These are phyloP conservation scores for Acanthurus tractus DNA, from an alignment of 2,797 vertebrate genomes.

Conservation along the genomic window DNA sequence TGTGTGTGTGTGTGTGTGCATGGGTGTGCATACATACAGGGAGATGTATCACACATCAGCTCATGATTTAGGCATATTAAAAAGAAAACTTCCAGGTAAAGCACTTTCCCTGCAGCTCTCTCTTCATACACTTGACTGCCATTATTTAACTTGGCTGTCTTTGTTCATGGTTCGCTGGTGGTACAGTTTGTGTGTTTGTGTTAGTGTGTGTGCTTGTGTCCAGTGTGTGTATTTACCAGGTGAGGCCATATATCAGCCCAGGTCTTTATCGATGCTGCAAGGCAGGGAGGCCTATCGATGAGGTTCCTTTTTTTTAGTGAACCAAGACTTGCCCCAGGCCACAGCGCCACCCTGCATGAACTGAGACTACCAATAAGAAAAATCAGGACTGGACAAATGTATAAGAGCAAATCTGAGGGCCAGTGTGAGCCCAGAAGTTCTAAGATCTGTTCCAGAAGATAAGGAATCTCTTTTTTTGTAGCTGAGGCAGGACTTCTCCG, in stretches of 20 bases:
- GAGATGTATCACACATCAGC: conserved; percentile 74
- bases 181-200: conserved; percentile 23
- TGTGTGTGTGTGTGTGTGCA: conserved; percentile 15
- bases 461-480: neutral
- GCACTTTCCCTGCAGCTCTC: conserved; percentile 37
- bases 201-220: conserved; percentile 18
- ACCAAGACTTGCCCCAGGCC: conserved; percentile 69
- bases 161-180: conserved; percentile 47
- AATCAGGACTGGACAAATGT: neutral
- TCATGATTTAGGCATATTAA: conserved; percentile 78
- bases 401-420: neutral
- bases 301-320: conserved; percentile 72
- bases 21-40: conserved; percentile 13
- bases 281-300: conserved; percentile 70
- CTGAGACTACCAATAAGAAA: conserved; percentile 31
- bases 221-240: conserved; percentile 50
- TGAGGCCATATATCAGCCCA: conserved; percentile 63
- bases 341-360: conserved; percentile 46
- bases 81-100: conserved; percentile 74
- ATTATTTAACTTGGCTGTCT: conserved; percentile 53
- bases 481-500: no score
- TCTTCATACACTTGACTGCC: conserved; percentile 36
- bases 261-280: conserved; percentile 41
- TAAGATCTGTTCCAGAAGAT: neutral
- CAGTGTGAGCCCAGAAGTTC: neutral